Conservation (phyloP, 2,888 invertebrate genomes). For the Brachylomia viminalis region DNA sequence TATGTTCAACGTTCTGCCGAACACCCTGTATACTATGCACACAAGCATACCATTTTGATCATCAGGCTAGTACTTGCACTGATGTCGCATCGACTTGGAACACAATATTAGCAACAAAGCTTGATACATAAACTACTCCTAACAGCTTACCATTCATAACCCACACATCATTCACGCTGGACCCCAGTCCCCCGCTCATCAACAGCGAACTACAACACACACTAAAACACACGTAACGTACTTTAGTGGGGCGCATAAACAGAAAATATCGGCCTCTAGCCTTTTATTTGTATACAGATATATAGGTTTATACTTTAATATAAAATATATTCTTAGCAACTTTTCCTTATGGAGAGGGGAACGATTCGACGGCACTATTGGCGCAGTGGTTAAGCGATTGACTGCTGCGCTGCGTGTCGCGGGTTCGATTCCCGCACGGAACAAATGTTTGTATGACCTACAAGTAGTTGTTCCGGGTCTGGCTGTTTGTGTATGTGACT, state of each 20-base stretch:
- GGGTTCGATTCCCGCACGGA: no score
- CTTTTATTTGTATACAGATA: slow-evolving; percentile 23
- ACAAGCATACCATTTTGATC: slow-evolving; percentile 11
- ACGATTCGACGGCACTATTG: no score
- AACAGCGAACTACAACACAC: no score
- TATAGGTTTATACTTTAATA: slow-evolving; percentile 32
- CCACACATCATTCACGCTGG: not conserved
- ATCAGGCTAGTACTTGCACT: not conserved
- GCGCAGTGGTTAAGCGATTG: no score
- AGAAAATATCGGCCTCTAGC: slow-evolving; percentile 25
- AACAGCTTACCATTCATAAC: not conserved
- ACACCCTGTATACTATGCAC: slow-evolving; percentile 11
- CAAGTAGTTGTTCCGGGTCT: no score
- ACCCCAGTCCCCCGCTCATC: slow-evolving; percentile 2
- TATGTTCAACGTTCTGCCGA: no score
- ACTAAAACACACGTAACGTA: slow-evolving; percentile 30
- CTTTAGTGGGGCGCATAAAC: slow-evolving; percentile 31
- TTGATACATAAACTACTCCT: not conserved
- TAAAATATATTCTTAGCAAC: slow-evolving; percentile 19
- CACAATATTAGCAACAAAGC: slow-evolving; percentile 24
- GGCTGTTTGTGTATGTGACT: no score
- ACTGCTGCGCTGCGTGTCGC: no score
- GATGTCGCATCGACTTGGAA: not conserved
- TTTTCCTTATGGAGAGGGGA: not conserved
- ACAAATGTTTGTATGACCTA: no score